Evolutionary conservation across 1,140 invertebrate species (phyloP), one percentile per base, ranked within the genome.

Genomic region (Megalopta genalis): DNA sequence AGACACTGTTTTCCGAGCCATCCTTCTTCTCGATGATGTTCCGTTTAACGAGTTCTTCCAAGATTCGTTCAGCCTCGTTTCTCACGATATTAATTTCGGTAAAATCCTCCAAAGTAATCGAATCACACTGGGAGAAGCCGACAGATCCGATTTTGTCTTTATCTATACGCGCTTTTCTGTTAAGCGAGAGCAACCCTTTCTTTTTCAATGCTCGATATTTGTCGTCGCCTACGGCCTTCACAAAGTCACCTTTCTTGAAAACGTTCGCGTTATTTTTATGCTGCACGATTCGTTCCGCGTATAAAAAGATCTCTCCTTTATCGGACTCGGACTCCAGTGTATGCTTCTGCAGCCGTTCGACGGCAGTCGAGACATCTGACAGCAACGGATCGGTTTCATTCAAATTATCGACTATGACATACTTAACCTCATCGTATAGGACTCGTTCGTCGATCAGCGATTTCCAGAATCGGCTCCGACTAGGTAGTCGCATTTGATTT

Each of bases 221-320:
- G 16, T 7, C 18, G 6, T n/a, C 18, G 7, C 52, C 23, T 57
- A 59, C 14, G 18, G 21, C 21, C 27, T 32, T 37, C 57, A 59
- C 32, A 37, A 69, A 59, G 8, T 59, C 67, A 21, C 57, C 18
- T 2, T 69, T 59, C 37, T 32, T 32, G 18, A 37, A 54, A 37
- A 69, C n/a, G 27, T 52, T 49, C 21, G 6, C 23, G 5, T 32
- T 32, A 39, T 69, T 69, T 54, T 57, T 37, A 18, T 59, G 18
- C 57, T 54, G 46, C 8, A 9, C 0, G 37, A 69, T 32, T 7
- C 27, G 21, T 52, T 59, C 52, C 18, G 16, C 25, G 16, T 52
- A 5, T 9, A 69, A 39, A 57, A 69, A n/a, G 27, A 69, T 52
- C 6, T 69, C n/a, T 32, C 57, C 27, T 46, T 76, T 76, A 25